phyloP scores from a whole-genome alignment of 2,113 vertebrate species.

The Pipa parva region DNA sequence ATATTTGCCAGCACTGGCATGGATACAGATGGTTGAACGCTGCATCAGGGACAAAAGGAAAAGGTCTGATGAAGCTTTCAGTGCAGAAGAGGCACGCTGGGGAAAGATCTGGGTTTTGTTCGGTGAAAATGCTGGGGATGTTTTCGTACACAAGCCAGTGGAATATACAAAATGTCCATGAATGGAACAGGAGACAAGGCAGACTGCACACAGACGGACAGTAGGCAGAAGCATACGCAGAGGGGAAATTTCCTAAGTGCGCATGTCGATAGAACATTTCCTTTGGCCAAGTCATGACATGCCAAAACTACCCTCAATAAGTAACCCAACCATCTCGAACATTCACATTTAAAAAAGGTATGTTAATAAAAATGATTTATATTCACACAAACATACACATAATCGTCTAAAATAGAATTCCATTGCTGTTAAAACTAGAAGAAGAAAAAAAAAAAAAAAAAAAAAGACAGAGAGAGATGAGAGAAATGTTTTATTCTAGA shows the following conservation, averaged over 20 bases:
- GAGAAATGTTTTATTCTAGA: no score
- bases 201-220: constrained; percentile 64
- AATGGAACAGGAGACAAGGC: constrained; percentile 54
- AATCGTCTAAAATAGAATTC: no score
- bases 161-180: constrained; percentile 46
- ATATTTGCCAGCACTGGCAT: constrained; percentile 51
- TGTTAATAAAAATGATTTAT: constrained; percentile 43
- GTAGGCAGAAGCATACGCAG: constrained; percentile 54
- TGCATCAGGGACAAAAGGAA: constrained; percentile 52
- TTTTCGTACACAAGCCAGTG: constrained; percentile 52
- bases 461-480: no score
- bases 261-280: constrained; percentile 62
- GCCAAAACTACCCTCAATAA: constrained; percentile 66
- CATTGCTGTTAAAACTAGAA: no score
- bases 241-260: constrained; percentile 60
- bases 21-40: constrained; percentile 65
- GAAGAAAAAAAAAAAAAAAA: no score
- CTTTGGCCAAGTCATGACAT: constrained; percentile 66
- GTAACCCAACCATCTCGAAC: constrained; percentile 59
- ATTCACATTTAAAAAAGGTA: constrained; percentile 71
- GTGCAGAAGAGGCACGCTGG: constrained; percentile 40
- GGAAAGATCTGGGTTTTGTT: constrained; percentile 38
- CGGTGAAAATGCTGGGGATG: constrained; percentile 40
- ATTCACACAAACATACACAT: not conserved
- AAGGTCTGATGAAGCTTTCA: constrained; percentile 45